Base-by-base conservation (phyloP, 92 coral and sea anemone species). In the Metridium senile region DNA sequence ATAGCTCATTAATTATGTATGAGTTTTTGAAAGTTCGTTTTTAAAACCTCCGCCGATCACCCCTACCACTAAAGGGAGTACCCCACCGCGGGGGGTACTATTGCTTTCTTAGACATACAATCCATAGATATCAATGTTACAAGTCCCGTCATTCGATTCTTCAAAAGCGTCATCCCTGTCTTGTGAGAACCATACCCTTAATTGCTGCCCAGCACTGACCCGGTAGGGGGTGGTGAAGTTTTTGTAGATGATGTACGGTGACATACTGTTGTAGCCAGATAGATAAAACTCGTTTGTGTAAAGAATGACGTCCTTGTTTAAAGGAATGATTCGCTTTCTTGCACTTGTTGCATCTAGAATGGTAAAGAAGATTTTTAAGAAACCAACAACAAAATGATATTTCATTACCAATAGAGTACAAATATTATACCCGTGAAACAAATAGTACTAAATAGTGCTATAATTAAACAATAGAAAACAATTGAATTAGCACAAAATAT, bases 221-320 rank as follows among this genome's bases (percentile, higher is more conserved):
- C 11, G 19, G 18, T 46, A 31, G 29, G 79, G 79, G 11, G 69
- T 58, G 33, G 69, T 74, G 20, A 74, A 74, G 47, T 74, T 74
- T 28, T 31, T 32, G 56, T 56, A 58, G 62, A 74, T 32, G 27
- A 74, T 66, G 46, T 74, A 33, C 0, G 68, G 67, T 22, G 79
- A 74, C 69, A 59, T 57, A 31, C 68, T 59, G 46, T 74, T 58
- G 53, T 74, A 74, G 3, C 79, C 79, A 1, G 79, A 49, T 23
- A 74, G 33, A 11, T 56, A 30, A 23, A 52, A 74, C 66, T 59
- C 66, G 35, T 21, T 29, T n/a, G 68, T 11, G 1, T 1, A 18
- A 20, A 11, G 29, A 26, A 19, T 18, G 52, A 29, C 10, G 13
- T 54, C 33, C 33, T 74, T 62, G 69, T 45, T 19, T 2, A 56